Percentiles rank a stretch among this genome's conserved stretches.
Evolutionary conservation across 1,140 invertebrate species (phyloP).

Genomic region (Drosophila pruinosa): DNA sequence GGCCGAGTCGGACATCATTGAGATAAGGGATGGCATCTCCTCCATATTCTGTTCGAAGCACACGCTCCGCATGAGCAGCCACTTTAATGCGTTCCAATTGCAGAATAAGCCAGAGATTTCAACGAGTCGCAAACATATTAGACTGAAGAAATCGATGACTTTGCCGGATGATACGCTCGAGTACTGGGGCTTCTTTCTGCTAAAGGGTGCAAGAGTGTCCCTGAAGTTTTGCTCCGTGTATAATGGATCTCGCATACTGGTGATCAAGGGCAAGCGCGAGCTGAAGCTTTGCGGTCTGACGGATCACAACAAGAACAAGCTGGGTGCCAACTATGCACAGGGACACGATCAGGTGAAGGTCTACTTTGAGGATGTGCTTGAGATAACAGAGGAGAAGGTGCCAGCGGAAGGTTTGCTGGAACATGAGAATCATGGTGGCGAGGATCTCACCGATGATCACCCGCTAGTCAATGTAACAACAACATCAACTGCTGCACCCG

Average conservation of each 20-base stretch:
- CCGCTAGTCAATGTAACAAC: neutral
- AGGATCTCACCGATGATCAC: conserved; percentile 68
- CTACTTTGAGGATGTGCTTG: conserved; percentile 86
- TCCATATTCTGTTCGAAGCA: conserved; percentile 91
- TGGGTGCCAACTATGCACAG: conserved; percentile 84
- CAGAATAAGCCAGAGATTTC: conserved; percentile 87
- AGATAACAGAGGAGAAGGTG: conserved; percentile 61
- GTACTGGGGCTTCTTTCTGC: conserved; percentile 94
- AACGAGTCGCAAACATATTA: conserved; percentile 88
- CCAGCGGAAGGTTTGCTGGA: conserved; percentile 51
- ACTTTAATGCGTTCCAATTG: conserved; percentile 93
- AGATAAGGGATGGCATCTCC: conserved; percentile 90
- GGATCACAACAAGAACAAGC: conserved; percentile 87
- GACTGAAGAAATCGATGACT: conserved; percentile 91
- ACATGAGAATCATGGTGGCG: conserved; percentile 79
- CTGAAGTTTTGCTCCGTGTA: conserved; percentile 91
- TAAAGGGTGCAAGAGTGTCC: conserved; percentile 89
- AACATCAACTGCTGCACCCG: neutral
- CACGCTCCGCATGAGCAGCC: conserved; percentile 88
- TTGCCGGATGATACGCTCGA: conserved; percentile 93
- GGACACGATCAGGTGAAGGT: conserved; percentile 88
- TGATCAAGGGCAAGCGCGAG: conserved; percentile 90
- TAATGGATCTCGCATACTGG: conserved; percentile 89
- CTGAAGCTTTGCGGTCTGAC: conserved; percentile 90
- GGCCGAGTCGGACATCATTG: conserved; percentile 91